These are phyloP conservation scores for Disparrhopalites patrizii DNA, from an alignment of 2,888 invertebrate genomes.

Conservation along the genomic window DNA sequence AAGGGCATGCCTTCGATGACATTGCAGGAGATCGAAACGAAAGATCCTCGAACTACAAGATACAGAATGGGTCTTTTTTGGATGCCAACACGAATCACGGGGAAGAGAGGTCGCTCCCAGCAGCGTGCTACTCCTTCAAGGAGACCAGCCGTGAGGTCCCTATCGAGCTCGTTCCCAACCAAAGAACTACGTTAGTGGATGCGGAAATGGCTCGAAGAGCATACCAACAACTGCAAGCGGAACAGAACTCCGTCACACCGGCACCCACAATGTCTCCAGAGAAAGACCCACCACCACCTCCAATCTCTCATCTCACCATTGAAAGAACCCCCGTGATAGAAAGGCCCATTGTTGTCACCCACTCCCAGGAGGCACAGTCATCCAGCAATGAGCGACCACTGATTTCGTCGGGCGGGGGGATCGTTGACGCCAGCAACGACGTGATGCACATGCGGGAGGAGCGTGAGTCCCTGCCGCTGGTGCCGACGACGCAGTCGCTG, in stretches of 20 bases:
- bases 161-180: constrained; percentile 13
- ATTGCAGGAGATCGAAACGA: not conserved
- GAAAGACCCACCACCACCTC: not conserved
- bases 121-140: constrained; percentile 1
- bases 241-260: not conserved
- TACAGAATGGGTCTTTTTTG: too few relatives aligned
- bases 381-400: too few relatives aligned
- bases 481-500: not conserved
- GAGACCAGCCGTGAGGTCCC: constrained; percentile 6
- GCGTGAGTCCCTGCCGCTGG: not conserved
- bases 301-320: not conserved
- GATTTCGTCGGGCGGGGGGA: too few relatives aligned
- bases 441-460: not conserved
- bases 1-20: not conserved
- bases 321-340: not conserved
- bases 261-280: not conserved
- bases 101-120: not conserved
- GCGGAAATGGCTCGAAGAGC: constrained; percentile 11
- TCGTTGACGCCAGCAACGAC: too few relatives aligned
- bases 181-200: not conserved
- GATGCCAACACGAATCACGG: too few relatives aligned
- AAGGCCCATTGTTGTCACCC: too few relatives aligned
- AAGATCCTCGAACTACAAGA: too few relatives aligned
- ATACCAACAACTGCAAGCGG: not conserved
- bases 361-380: too few relatives aligned